phyloP scores from a whole-genome alignment of 2,113 vertebrate species.

The Tauraco erythrolophus region DNA sequence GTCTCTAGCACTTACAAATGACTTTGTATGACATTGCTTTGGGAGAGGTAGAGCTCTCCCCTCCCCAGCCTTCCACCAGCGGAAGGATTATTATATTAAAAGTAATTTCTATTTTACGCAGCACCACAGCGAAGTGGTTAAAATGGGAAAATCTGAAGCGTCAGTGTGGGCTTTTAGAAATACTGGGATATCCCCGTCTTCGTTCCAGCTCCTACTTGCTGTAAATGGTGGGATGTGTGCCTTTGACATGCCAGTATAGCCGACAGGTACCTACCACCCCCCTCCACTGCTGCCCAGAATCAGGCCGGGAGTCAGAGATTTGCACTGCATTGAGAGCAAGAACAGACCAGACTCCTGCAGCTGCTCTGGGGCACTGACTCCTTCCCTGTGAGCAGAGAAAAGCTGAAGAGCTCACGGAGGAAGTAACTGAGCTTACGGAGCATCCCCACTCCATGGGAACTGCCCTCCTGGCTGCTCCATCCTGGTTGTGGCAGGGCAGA shows the following conservation, averaged over 20 bases:
- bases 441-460: background rate
- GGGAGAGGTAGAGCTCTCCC: background rate
- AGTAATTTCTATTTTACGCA: background rate
- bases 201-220: background rate
- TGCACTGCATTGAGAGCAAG: background rate
- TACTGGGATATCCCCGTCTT: background rate
- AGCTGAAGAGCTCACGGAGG: background rate
- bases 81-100: background rate
- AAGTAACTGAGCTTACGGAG: background rate
- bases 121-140: background rate
- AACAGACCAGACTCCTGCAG: rapidly evolving
- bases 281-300: background rate
- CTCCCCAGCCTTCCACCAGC: background rate
- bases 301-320: background rate
- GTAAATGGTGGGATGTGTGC: background rate
- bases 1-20: background rate
- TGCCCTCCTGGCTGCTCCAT: background rate
- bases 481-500: background rate
- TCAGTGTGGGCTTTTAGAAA: background rate
- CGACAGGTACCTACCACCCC: background rate
- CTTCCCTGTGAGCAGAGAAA: background rate
- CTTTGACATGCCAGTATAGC: background rate
- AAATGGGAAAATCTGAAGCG: background rate
- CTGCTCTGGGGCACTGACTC: background rate
- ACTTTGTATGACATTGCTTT: background rate